phyloP scores from a whole-genome alignment of 2,797 vertebrate genomes.

The Tenualosa thibaudeaui region DNA sequence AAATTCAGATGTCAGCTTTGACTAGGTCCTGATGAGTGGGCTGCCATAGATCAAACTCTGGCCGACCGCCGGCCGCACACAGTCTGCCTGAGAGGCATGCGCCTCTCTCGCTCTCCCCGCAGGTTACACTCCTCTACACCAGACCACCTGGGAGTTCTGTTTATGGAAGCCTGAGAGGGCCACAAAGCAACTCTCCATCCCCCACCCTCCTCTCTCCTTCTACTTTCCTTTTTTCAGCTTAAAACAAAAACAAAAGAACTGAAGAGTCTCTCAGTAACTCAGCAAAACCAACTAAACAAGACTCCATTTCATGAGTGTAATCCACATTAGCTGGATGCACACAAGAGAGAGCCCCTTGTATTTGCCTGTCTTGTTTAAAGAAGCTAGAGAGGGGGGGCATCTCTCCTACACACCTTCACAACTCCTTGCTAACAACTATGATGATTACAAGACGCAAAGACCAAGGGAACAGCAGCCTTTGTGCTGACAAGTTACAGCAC shows the following conservation, averaged over 20 bases:
- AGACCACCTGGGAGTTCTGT: constrained; percentile 87
- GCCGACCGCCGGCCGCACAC: constrained; percentile 60
- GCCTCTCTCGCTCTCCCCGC: constrained; percentile 60
- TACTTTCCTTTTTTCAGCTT: constrained; percentile 23
- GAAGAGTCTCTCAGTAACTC: constrained; percentile 20
- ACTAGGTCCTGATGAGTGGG: constrained; percentile 61
- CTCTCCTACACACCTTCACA: background rate
- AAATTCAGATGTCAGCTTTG: constrained; percentile 67
- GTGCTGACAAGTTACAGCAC: constrained; percentile 53
- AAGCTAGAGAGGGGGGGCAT: background rate
- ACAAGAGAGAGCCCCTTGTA: background rate
- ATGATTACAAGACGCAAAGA: background rate
- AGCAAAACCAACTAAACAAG: constrained; percentile 16
- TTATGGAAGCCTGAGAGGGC: constrained; percentile 73
- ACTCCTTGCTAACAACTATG: background rate
- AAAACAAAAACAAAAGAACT: constrained; percentile 31
- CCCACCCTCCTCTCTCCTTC: background rate
- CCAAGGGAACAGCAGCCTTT: constrained; percentile 31
- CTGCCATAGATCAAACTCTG: constrained; percentile 59
- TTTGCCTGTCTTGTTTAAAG: constrained; percentile 1
- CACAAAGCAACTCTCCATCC: constrained; percentile 44
- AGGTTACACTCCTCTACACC: constrained; percentile 37
- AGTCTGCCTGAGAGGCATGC: constrained; percentile 68
- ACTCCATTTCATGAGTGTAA: constrained; percentile 22
- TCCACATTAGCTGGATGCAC: constrained; percentile 9